Conservation (phyloP, 1,140 invertebrate species). For the Whitmania pigra region DNA sequence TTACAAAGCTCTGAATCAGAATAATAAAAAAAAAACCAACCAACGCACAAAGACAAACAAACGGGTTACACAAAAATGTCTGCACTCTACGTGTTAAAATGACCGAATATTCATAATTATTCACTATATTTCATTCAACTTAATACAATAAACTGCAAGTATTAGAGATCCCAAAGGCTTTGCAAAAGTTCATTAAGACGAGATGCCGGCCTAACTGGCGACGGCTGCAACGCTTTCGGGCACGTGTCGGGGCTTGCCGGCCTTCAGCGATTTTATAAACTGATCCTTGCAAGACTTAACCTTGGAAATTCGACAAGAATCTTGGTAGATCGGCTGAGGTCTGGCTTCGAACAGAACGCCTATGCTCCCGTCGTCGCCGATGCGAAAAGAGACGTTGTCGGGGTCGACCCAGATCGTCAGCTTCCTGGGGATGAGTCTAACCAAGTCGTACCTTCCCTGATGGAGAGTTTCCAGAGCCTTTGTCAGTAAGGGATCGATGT, state of each 20-base stretch:
- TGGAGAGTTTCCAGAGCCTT: constrained; percentile 48
- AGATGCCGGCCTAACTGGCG: constrained; percentile 10
- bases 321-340: not conserved
- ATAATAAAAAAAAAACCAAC: too few species aligned
- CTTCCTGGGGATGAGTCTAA: constrained; percentile 52
- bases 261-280: not conserved
- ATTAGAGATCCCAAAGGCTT: constrained; percentile 13
- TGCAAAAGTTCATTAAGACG: constrained; percentile 4
- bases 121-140: too few species aligned
- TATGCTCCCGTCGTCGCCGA: constrained; percentile 59
- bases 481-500: constrained; percentile 55
- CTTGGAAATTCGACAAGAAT: constrained; percentile 3
- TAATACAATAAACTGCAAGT: not conserved
- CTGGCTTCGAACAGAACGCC: constrained; percentile 50
- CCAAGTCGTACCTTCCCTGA: constrained; percentile 41
- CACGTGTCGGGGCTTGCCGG: not conserved
- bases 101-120: too few species aligned
- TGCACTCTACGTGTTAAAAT: too few species aligned
- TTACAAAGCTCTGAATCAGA: too few species aligned
- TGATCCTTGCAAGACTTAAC: constrained; percentile 17
- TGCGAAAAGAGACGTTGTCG: constrained; percentile 53
- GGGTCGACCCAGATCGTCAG: constrained; percentile 60
- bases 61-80: too few species aligned
- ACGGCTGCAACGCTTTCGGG: constrained; percentile 13
- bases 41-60: too few species aligned